A percentile compares a stretch with the other conserved stretches of the same genome.
Evolutionary conservation across 2,113 vertebrate genomes (phyloP).

Genomic region (Apistogramma diplotaenia): DNA sequence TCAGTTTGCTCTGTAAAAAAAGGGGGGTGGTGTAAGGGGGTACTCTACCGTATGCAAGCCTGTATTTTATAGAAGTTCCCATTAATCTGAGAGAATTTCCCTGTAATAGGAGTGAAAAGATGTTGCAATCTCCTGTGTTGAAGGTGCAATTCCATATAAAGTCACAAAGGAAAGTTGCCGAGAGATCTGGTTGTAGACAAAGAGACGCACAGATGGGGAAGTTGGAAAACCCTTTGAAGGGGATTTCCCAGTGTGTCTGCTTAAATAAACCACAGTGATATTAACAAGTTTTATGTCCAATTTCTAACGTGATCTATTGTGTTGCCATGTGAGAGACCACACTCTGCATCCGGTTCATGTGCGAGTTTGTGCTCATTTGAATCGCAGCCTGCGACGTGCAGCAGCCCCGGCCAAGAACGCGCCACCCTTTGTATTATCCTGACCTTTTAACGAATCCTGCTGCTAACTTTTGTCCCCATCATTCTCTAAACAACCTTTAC

Average conservation of each 20-base stretch:
- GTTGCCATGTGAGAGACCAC: background rate
- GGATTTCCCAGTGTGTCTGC: constrained; percentile 18
- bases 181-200: background rate
- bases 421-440: background rate
- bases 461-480: constrained; percentile 35
- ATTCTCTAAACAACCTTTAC: constrained; percentile 36
- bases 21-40: constrained; percentile 34
- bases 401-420: background rate
- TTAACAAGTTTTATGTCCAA: constrained; percentile 2
- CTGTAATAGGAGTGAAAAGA: constrained; percentile 30
- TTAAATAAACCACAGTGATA: constrained; percentile 13
- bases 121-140: constrained; percentile 54
- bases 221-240: constrained; percentile 31
- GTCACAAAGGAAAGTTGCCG: constrained; percentile 3
- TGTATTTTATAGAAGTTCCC: constrained; percentile 56
- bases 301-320: background rate
- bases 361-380: background rate
- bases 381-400: background rate
- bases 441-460: constrained; percentile 49
- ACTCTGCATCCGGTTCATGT: background rate
- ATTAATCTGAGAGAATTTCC: constrained; percentile 47
- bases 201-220: constrained; percentile 18
- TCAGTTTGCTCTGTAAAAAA: constrained; percentile 37
- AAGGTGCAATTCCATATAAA: constrained; percentile 50
- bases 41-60: constrained; percentile 49